Evolutionary conservation across 2,888 invertebrate species (phyloP), one percentile per base, ranked within the genome.

Genomic region (Julus scandinavius): DNA sequence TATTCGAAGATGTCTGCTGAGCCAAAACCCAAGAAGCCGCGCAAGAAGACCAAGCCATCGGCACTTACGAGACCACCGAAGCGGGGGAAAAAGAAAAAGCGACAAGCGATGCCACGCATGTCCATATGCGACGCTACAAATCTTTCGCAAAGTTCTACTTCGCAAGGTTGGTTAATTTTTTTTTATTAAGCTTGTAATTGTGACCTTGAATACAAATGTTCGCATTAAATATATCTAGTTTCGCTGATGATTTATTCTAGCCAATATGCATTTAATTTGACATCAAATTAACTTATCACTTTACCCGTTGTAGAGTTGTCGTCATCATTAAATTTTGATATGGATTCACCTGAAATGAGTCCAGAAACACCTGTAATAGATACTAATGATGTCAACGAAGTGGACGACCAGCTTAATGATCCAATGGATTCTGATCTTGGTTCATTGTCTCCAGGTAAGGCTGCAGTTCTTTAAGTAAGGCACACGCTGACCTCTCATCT

Each of bases 1-100:
- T 96, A 96, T 92, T 95, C 95, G 92, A 95, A 96, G 92, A 93
- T 95, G 91, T 94, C 95, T 90, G 96, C 96, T 91, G 95, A 95
- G 92, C 94, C 94, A 87, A 95, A 95, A 92, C 96, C 96, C 92
- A 95, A 94, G 92, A 95, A 96, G 88, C 92, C 92, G 5, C 90
- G 92, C n/a, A 92, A 92, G 90, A 93, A 92, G 90, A 92, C 92
- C 29, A 92, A 92, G 89, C 92, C 93, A 0, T 92, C 92, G 54
- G 92, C 92, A 17, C 91, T 93, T 63, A 92, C 92, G 41, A 90
- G 92, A 88, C 92, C 93, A 29, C 92, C 92, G 17, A 92, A 92
- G 90, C 91, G 92, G 90, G 94, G 93, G 90, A 94, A 95, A 90
- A 95, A 95, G 94, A 95, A 91, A 93, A 94, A 91, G 92, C 93